Conservation (phyloP, 2,888 invertebrate species). For the Empis livida region DNA sequence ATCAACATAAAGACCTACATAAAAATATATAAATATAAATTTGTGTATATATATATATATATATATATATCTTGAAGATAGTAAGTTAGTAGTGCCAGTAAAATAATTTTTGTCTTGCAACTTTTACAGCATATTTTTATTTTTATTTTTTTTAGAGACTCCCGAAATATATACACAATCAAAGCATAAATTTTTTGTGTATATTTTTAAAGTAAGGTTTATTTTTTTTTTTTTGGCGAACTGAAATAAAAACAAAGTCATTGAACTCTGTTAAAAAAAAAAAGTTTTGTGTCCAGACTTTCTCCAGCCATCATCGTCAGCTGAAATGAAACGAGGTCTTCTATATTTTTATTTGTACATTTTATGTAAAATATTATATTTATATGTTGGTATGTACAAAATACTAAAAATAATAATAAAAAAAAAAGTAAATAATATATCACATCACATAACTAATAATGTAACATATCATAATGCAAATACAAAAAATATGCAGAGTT, state of each 20-base stretch:
- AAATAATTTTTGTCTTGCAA: neutral
- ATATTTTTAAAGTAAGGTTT: neutral
- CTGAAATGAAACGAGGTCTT: neutral
- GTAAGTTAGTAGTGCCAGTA: neutral
- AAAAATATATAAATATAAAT: neutral
- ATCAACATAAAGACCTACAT: neutral
- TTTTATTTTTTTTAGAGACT: neutral
- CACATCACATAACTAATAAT: no score
- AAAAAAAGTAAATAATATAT: neutral
- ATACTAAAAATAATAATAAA: neutral
- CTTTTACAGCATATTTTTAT: neutral
- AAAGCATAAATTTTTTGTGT: neutral
- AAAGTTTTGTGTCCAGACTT: conserved; percentile 15
- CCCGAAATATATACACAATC: neutral
- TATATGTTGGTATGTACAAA: neutral
- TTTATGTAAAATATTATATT: neutral
- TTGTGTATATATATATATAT: neutral
- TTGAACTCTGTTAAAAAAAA: neutral
- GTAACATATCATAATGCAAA: no score
- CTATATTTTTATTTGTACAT: neutral
- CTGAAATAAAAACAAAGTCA: neutral
- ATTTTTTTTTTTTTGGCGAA: neutral
- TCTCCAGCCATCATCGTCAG: conserved; percentile 16
- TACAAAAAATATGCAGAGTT: neutral
- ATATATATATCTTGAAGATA: neutral